Percentiles rank a stretch among this genome's conserved stretches.
phyloP scores from a whole-genome alignment of 2,888 invertebrate species.

The Sphaerophoria taeniata region DNA sequence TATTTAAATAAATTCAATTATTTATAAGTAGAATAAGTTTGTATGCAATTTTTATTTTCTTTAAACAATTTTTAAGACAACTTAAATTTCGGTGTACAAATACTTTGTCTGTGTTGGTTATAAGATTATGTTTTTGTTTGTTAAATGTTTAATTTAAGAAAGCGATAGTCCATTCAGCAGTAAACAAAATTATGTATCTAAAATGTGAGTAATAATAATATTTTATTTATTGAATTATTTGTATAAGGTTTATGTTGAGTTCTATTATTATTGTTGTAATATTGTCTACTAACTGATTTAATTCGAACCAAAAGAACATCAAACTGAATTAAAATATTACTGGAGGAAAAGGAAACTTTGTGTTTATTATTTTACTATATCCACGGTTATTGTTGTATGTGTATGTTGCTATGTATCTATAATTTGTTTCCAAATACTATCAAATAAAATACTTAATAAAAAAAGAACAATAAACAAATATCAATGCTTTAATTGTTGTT shows the following conservation, averaged over 20 bases:
- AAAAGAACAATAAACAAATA: constrained; percentile 17
- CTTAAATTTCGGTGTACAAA: constrained; percentile 56
- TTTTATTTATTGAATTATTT: constrained; percentile 16
- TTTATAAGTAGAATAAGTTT: background rate
- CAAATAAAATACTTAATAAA: background rate
- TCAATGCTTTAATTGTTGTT: constrained; percentile 45
- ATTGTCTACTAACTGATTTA: constrained; percentile 30
- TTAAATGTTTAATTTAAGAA: constrained; percentile 20
- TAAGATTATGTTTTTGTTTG: constrained; percentile 19
- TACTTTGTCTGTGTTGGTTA: constrained; percentile 11
- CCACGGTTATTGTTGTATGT: background rate
- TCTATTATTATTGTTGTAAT: constrained; percentile 22
- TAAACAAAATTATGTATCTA: constrained; percentile 27
- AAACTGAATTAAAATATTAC: constrained; percentile 33
- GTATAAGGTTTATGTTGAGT: constrained; percentile 12
- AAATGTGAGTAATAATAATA: constrained; percentile 32
- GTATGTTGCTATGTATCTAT: background rate
- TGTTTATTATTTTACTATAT: constrained; percentile 8
- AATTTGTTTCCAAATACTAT: constrained; percentile 11
- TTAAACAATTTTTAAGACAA: constrained; percentile 53
- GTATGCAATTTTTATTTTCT: constrained; percentile 25
- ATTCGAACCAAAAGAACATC: background rate
- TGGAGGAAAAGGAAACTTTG: constrained; percentile 24
- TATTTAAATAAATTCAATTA: constrained; percentile 15
- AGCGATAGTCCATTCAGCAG: constrained; percentile 54